Percentiles rank a stretch among this genome's conserved stretches.
Conservation (phyloP, 1,140 invertebrate species). For the Conus betulinus region DNA sequence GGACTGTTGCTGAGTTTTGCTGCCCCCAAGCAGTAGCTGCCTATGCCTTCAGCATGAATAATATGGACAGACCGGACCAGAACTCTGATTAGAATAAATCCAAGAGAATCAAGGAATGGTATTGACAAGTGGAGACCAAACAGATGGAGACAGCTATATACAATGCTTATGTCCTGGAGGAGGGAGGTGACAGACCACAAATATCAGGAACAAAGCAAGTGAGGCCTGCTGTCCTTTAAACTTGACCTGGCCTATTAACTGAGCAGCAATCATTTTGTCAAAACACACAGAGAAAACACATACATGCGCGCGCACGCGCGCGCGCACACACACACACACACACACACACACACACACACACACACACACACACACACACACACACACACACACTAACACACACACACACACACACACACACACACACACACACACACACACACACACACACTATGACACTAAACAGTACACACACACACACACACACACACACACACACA, state of each 20-base stretch:
- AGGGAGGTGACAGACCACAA: constrained; percentile 21
- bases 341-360: neutral
- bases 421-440: too few species aligned
- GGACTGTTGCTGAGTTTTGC: constrained; percentile 34
- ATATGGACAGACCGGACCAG: constrained; percentile 44
- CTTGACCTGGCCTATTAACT: constrained; percentile 34
- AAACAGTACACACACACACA: too few species aligned
- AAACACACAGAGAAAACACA: neutral
- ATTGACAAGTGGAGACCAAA: constrained; percentile 34
- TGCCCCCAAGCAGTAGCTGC: constrained; percentile 18
- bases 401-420: too few species aligned
- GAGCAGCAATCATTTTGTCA: neutral
- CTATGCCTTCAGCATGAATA: constrained; percentile 46
- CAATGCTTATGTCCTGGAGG: constrained; percentile 38
- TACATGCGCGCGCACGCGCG: too few species aligned
- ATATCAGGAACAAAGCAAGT: neutral
- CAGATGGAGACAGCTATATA: constrained; percentile 28
- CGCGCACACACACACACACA: neutral
- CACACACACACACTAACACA: too few species aligned
- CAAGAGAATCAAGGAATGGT: constrained; percentile 28
- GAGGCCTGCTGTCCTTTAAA: constrained; percentile 26
- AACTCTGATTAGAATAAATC: constrained; percentile 22
- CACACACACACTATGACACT: too few species aligned
- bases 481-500: too few species aligned
- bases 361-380: too few species aligned